Base-by-base conservation (phyloP, 2,888 invertebrate species). In the Diadegma fenestrale region DNA sequence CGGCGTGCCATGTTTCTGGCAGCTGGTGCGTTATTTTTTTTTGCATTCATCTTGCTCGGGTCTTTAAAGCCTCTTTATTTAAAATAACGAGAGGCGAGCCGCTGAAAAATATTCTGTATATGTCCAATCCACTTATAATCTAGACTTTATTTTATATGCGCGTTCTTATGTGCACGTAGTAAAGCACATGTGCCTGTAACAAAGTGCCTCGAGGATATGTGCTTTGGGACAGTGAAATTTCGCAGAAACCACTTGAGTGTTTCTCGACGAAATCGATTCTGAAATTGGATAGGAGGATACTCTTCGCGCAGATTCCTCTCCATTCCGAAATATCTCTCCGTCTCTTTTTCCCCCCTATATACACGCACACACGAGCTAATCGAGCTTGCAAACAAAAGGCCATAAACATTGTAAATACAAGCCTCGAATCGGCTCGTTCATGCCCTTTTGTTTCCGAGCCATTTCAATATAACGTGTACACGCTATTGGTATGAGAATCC, bases 1-100 rank as follows among this genome's bases (percentile, higher is more conserved):
- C 89, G 91, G 54, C 66, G 66, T 54, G 73, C 26, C 89, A 89
- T 89, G 91, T 90, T 90, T 88, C 89, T 87, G 89, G 85, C 90
- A 90, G 90, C 89, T 88, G 90, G 89, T 86, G 63, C 80, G n/a
- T 51, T 71, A 72, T 72, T 71, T 73, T 54, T n/a, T 82, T 41
- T 81, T 26, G 48, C 66, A 66, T 48, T 64, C 68, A 37, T 45
- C 45, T 48, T 72, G 26, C 87, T 73, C 82, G 58, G 80, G 58
- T 72, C 72, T 71, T 72, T 43, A 80, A 69, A 73, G 41, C 66
- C 73, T 85, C 79, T 83, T 85, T 88, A 86, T 88, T 87, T 85
- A 58, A 63, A 69, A 61, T 33, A 81, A 85, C 68, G 78, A 48
- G 81, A 30, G 17, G 37, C 19, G 14, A 17, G 43, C 33, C 2